phyloP scores from a whole-genome alignment of 2,888 invertebrate genomes.

The Poecilus cupreus region DNA sequence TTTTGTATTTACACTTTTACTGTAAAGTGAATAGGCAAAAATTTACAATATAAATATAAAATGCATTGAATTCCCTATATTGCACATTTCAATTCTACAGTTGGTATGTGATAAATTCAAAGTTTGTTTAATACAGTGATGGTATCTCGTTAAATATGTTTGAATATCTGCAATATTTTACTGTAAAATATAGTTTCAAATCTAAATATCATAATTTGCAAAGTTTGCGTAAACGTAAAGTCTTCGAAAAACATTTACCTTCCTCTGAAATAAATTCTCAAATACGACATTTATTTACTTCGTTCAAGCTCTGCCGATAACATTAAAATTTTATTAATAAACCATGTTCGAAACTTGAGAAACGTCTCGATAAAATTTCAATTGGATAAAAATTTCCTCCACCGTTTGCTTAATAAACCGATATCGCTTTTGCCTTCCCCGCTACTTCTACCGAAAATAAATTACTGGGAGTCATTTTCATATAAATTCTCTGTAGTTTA shows the following conservation, averaged over 20 bases:
- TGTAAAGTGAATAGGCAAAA: too few species aligned
- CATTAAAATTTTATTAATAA: conserved; percentile 48
- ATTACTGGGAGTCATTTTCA: not conserved
- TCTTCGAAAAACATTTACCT: conserved; percentile 8
- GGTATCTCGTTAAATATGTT: not conserved
- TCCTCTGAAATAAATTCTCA: conserved; percentile 13
- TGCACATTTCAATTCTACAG: too few species aligned
- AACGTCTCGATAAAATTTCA: conserved; percentile 34
- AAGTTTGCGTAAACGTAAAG: not conserved
- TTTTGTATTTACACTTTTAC: too few species aligned
- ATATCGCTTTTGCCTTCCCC: not conserved
- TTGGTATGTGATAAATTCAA: too few species aligned
- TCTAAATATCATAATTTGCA: conserved; percentile 23
- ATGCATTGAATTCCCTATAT: too few species aligned
- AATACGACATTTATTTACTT: conserved; percentile 6
- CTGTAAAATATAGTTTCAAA: conserved; percentile 7
- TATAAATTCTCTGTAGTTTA: conserved; percentile 5
- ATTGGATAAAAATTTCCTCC: conserved; percentile 33
- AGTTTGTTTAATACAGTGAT: too few species aligned
- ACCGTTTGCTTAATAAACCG: conserved; percentile 32
- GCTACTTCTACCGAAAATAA: not conserved
- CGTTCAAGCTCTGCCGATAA: not conserved
- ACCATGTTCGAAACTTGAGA: conserved; percentile 10
- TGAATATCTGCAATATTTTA: not conserved
- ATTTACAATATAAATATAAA: too few species aligned